A percentile compares a stretch with the other conserved stretches of the same genome.
These are phyloP conservation scores for Ariolimax columbianus DNA, from an alignment of 2,888 invertebrate genomes.

Conservation along the genomic window DNA sequence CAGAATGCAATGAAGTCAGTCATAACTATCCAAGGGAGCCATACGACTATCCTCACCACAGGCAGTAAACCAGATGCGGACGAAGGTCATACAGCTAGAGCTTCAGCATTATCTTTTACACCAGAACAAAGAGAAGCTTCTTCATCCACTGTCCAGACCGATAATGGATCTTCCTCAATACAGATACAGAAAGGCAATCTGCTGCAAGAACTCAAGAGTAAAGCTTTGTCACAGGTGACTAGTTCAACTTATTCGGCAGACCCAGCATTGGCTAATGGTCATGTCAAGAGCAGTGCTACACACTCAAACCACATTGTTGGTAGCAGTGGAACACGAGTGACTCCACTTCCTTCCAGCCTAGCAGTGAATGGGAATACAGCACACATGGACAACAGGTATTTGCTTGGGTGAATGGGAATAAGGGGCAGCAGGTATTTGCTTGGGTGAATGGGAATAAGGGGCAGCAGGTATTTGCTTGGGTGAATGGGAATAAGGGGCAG, in stretches of 20 bases:
- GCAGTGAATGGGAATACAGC: conserved; percentile 10
- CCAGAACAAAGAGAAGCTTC: not conserved
- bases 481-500: too few relatives aligned
- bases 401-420: not conserved
- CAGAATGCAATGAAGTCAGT: conserved; percentile 52
- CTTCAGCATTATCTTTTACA: not conserved
- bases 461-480: too few relatives aligned
- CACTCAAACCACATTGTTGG: not conserved
- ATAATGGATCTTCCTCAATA: not conserved
- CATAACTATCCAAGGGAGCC: conserved; percentile 51
- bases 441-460: too few relatives aligned
- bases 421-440: too few relatives aligned
- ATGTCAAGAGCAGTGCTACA: not conserved
- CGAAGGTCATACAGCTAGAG: conserved; percentile 2
- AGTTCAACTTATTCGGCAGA: not conserved
- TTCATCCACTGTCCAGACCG: not conserved
- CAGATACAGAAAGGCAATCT: conserved; percentile 3
- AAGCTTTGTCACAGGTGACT: not conserved
- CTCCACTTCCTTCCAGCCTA: not conserved
- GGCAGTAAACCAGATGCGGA: conserved; percentile 17
- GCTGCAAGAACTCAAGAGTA: conserved; percentile 34
- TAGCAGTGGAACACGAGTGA: not conserved
- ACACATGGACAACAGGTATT: not conserved
- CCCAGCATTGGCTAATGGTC: conserved; percentile 4
- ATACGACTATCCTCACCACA: conserved; percentile 52